phyloP scores from a whole-genome alignment of 2,888 invertebrate genomes.

The Sesia bembeciformis region DNA sequence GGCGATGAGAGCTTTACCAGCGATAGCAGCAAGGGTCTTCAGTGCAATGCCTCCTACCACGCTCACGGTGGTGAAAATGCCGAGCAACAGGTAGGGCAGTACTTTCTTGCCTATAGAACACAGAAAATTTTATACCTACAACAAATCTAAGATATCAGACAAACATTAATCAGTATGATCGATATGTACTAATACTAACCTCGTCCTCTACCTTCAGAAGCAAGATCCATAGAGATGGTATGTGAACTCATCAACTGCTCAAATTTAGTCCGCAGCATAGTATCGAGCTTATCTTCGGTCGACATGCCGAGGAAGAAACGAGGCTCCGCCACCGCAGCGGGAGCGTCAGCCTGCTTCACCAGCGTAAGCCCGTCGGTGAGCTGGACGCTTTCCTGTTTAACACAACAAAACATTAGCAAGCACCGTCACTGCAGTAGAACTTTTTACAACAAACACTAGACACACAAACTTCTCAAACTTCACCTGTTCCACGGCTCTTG shows the following conservation, averaged over 20 bases:
- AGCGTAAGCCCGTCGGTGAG: constrained; percentile 75
- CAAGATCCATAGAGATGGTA: constrained; percentile 77
- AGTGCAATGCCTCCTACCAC: constrained; percentile 80
- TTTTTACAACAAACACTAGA: constrained; percentile 13
- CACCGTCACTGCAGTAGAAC: constrained; percentile 18
- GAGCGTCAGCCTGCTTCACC: constrained; percentile 73
- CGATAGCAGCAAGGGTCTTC: constrained; percentile 80
- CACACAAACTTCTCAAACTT: constrained; percentile 8
- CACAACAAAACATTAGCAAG: constrained; percentile 36
- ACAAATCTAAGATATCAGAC: neutral
- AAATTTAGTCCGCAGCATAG: constrained; percentile 66
- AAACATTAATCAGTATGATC: too few species aligned
- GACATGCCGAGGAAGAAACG: constrained; percentile 72
- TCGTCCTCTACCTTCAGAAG: constrained; percentile 66
- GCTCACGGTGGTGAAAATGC: constrained; percentile 77
- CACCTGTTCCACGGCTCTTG: constrained; percentile 76
- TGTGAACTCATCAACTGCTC: constrained; percentile 78
- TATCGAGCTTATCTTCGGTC: constrained; percentile 71
- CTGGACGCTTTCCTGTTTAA: constrained; percentile 73
- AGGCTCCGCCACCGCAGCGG: constrained; percentile 70
- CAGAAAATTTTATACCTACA: constrained; percentile 2
- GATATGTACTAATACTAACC: constrained; percentile 27
- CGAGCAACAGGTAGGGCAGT: constrained; percentile 74
- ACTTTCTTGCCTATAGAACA: constrained; percentile 65
- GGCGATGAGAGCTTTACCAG: constrained; percentile 81